Conservation (phyloP, 1,140 invertebrate species). For the Drosophila kohkoa region DNA sequence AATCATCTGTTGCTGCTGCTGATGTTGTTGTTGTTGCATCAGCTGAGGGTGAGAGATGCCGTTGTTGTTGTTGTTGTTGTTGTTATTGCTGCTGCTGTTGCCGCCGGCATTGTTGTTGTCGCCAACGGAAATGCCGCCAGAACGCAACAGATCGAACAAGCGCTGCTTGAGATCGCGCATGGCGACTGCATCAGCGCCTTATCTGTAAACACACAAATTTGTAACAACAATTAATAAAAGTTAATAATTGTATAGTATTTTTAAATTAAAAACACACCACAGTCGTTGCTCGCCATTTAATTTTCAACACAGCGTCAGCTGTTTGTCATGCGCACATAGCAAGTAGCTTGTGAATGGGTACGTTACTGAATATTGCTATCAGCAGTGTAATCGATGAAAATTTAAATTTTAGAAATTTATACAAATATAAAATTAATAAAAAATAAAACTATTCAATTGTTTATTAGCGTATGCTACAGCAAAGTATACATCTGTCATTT, state of each 20-base stretch:
- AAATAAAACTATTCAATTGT: neutral
- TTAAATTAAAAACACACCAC: neutral
- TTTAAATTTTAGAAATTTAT: no score
- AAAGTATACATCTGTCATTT: no score
- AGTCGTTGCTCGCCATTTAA: neutral
- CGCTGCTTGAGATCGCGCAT: constrained; percentile 84
- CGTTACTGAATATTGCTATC: neutral
- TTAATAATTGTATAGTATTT: neutral
- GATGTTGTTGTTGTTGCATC: constrained; percentile 19
- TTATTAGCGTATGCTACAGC: neutral
- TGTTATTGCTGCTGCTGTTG: constrained; percentile 8
- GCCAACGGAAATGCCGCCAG: constrained; percentile 63
- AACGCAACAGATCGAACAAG: constrained; percentile 76
- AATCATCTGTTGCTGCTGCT: constrained; percentile 33
- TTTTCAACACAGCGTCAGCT: neutral
- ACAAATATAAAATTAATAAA: neutral
- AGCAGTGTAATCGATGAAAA: neutral
- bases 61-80: constrained; percentile 28
- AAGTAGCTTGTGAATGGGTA: constrained; percentile 5
- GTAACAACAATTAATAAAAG: neutral
- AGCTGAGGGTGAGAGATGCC: constrained; percentile 15
- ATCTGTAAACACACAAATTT: constrained; percentile 19
- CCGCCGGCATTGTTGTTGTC: constrained; percentile 44
- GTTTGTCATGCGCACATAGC: neutral
- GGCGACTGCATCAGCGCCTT: constrained; percentile 28